Conservation (phyloP, 2,888 invertebrate species). For the Prosopocoilus inquinatus region DNA sequence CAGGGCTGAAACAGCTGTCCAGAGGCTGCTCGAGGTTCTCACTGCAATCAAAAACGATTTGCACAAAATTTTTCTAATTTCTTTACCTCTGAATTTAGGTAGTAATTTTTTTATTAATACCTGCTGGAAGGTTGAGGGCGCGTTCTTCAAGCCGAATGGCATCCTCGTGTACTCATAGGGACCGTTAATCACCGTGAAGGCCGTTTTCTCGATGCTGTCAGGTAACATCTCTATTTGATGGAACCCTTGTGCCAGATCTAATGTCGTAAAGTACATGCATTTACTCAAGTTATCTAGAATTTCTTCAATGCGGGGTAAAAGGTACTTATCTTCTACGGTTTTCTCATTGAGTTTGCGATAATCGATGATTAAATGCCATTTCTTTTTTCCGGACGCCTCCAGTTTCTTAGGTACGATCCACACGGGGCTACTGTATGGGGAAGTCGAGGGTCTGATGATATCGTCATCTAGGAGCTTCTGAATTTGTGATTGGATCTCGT, state of each 20-base stretch:
- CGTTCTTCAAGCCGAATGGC: conserved; percentile 37
- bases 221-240: conserved; percentile 31
- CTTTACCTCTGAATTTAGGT: too few species aligned
- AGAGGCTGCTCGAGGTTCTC: too few species aligned
- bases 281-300: conserved; percentile 36
- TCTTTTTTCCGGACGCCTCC: conserved; percentile 28
- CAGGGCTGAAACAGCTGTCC: too few species aligned
- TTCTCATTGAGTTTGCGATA: conserved; percentile 32
- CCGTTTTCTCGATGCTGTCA: conserved; percentile 30
- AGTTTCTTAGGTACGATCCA: conserved; percentile 31
- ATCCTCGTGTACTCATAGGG: conserved; percentile 31
- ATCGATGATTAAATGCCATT: conserved; percentile 29
- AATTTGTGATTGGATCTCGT: conserved; percentile 30
- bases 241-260: conserved; percentile 30
- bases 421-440: conserved; percentile 15
- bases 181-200: conserved; percentile 29
- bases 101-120: too few species aligned
- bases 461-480: conserved; percentile 24
- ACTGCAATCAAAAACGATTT: too few species aligned
- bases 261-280: conserved; percentile 23
- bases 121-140: conserved; percentile 33
- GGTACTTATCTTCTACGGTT: conserved; percentile 35
- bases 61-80: too few species aligned
- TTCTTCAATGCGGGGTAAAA: conserved; percentile 27
- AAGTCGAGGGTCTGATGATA: conserved; percentile 26